Percentiles rank a stretch among this genome's conserved stretches.
Conservation (phyloP, 2,888 invertebrate genomes). For the Stomorhina lunata region DNA sequence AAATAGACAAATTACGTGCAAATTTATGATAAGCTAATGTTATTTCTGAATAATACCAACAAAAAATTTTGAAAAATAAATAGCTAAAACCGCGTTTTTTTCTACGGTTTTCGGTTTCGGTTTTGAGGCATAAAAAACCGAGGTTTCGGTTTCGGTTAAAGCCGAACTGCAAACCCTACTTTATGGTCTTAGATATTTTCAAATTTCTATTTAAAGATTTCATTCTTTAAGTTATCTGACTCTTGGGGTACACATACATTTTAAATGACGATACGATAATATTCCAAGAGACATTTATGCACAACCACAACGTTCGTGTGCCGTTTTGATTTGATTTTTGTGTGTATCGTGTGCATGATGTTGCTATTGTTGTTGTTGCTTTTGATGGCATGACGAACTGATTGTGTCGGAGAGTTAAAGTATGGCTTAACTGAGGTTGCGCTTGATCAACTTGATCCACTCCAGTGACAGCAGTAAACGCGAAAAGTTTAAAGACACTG, state of each 20-base stretch:
- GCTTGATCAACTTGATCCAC: slow-evolving; percentile 67
- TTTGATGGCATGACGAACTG: slow-evolving; percentile 61
- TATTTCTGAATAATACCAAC: no score
- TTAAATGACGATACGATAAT: slow-evolving; percentile 52
- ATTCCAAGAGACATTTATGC: slow-evolving; percentile 42
- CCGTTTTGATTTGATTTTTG: slow-evolving; percentile 54
- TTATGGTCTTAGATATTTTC: no score
- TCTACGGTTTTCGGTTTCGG: no score
- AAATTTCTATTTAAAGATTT: background rate
- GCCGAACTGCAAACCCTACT: no score
- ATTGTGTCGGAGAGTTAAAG: slow-evolving; percentile 50
- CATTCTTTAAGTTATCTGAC: slow-evolving; percentile 20
- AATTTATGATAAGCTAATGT: no score
- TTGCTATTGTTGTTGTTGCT: slow-evolving; percentile 49
- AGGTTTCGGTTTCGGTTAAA: no score
- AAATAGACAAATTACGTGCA: no score
- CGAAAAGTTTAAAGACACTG: slow-evolving; percentile 51
- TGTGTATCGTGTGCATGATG: slow-evolving; percentile 32
- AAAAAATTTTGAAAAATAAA: no score
- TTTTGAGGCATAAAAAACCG: no score
- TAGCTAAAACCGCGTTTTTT: no score
- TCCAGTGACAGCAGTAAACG: slow-evolving; percentile 65
- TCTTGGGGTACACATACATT: slow-evolving; percentile 41
- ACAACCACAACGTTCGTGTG: slow-evolving; percentile 56
- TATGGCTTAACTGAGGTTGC: slow-evolving; percentile 65